Evolutionary conservation across 37 sponge, comb jelly and placozoan genomes (phyloP).

Genomic region (Chondrosia reniformis): DNA sequence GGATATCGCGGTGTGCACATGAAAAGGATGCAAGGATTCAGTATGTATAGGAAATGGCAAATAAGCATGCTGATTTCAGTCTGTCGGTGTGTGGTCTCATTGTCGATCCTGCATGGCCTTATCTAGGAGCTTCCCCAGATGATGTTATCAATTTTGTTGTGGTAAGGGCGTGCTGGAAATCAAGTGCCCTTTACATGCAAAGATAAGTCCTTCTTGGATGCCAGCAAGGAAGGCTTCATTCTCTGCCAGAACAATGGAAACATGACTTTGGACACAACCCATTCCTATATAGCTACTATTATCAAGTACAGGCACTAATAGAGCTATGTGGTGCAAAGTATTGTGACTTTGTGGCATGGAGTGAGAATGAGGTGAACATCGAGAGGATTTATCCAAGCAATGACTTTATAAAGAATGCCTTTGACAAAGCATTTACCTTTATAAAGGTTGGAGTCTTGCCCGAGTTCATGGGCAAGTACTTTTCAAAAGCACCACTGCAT

Average conservation of each 20-base stretch:
- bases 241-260: constrained; percentile 1
- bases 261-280: constrained; percentile 17
- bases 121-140: constrained; percentile 53
- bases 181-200: constrained; percentile 40
- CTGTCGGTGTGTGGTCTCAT: constrained; percentile 25
- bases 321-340: constrained; percentile 33
- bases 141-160: constrained; percentile 41
- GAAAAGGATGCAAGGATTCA: not conserved
- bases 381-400: constrained; percentile 29
- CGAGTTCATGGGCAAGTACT: constrained; percentile 43
- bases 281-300: constrained; percentile 68
- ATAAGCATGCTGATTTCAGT: not conserved
- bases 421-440: constrained; percentile 24
- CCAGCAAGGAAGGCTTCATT: constrained; percentile 18
- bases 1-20: not conserved
- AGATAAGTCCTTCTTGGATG: constrained; percentile 21
- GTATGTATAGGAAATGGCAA: not conserved
- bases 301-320: constrained; percentile 64
- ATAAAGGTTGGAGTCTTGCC: constrained; percentile 28
- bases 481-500: constrained; percentile 14
- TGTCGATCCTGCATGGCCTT: constrained; percentile 21
- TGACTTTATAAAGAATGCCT: constrained; percentile 9
- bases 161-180: constrained; percentile 50
- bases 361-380: constrained; percentile 14
- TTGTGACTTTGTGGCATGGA: constrained; percentile 52